These are phyloP conservation scores for Crematogaster levior DNA, from an alignment of 2,888 invertebrate genomes.

Conservation along the genomic window DNA sequence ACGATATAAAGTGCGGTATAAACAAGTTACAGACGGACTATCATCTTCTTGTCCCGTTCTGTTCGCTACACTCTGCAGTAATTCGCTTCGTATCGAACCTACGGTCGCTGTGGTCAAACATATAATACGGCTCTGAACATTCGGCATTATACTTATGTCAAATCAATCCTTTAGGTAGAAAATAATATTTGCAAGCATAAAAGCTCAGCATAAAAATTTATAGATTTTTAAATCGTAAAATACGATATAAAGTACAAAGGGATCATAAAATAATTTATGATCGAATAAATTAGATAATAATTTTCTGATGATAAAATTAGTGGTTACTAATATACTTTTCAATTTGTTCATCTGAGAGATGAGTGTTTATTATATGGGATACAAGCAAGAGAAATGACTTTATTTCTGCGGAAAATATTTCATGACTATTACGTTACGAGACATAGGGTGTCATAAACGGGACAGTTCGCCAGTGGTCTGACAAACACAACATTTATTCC, in stretches of 20 bases:
- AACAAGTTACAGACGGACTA: no score
- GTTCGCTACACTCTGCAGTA: constrained; percentile 14
- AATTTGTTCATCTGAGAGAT: not conserved
- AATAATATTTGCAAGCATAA: not conserved
- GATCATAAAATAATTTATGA: not conserved
- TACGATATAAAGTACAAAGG: not conserved
- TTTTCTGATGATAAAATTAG: not conserved
- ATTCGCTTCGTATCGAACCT: constrained; percentile 62
- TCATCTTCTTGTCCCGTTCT: constrained; percentile 28
- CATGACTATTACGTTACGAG: constrained; percentile 22
- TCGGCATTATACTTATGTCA: not conserved
- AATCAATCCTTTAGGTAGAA: not conserved
- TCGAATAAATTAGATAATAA: not conserved
- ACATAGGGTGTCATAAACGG: not conserved
- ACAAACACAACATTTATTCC: constrained; percentile 30
- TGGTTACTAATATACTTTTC: not conserved
- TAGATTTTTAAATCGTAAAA: not conserved
- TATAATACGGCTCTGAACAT: constrained; percentile 8
- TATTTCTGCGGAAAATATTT: not conserved
- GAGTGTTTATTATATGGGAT: not conserved
- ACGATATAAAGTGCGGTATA: no score
- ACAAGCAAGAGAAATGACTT: not conserved
- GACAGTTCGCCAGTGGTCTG: constrained; percentile 15
- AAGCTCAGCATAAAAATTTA: not conserved
- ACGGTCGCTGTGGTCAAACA: not conserved